phyloP scores from a whole-genome alignment of 2,113 vertebrate genomes.

The Clarias macrocephalus region DNA sequence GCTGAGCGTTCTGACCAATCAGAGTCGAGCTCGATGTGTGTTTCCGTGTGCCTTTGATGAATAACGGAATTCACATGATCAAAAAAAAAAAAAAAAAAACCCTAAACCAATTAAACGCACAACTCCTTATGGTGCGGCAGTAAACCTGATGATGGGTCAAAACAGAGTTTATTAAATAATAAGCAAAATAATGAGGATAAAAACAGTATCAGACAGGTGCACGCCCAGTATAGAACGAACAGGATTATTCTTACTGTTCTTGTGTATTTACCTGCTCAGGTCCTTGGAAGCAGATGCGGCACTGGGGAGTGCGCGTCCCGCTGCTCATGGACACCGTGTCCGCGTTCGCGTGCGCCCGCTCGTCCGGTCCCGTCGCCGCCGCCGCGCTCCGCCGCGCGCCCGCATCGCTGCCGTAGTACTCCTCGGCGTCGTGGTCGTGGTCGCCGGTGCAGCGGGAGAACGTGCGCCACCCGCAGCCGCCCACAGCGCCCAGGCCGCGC shows the following conservation, averaged over 20 bases:
- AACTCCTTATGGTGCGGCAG: neutral
- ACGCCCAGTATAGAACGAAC: neutral
- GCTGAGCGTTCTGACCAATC: constrained; percentile 17
- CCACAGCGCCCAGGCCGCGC: constrained; percentile 78
- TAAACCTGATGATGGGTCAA: neutral
- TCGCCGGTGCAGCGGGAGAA: constrained; percentile 77
- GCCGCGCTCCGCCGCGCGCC: constrained; percentile 79
- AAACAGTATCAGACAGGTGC: neutral
- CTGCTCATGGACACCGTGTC: constrained; percentile 82
- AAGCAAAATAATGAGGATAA: neutral
- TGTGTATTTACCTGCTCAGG: constrained; percentile 80
- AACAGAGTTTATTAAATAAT: neutral
- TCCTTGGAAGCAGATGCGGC: constrained; percentile 92
- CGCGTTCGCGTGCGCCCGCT: constrained; percentile 25
- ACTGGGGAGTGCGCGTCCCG: constrained; percentile 87
- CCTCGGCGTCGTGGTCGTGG: constrained; percentile 75
- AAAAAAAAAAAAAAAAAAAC: neutral
- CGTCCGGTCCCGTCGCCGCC: constrained; percentile 80
- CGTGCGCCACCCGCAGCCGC: constrained; percentile 87
- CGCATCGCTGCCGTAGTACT: constrained; percentile 83
- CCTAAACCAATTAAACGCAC: neutral
- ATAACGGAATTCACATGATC: constrained; percentile 5
- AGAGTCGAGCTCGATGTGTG: neutral
- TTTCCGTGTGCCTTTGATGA: constrained; percentile 25
- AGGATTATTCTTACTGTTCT: neutral